These are phyloP conservation scores for Drosophila suboccidentalis DNA, from an alignment of 2,888 invertebrate genomes.

Conservation along the genomic window DNA sequence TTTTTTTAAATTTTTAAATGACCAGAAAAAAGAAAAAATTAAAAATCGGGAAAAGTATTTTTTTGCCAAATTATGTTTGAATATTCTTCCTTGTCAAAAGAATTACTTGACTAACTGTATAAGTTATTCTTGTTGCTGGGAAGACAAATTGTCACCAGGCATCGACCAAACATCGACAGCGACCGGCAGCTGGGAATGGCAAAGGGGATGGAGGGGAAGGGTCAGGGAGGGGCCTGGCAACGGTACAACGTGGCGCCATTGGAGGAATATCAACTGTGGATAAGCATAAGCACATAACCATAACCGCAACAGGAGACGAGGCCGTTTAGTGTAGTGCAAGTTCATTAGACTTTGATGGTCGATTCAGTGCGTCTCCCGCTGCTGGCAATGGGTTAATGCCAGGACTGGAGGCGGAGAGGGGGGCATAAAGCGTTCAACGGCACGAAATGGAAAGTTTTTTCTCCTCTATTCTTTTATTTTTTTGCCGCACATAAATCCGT, in stretches of 20 bases:
- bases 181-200: neutral
- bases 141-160: slow-evolving; percentile 72
- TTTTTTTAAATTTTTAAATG: neutral
- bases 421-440: slow-evolving; percentile 39
- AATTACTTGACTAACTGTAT: neutral
- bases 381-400: slow-evolving; percentile 25
- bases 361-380: slow-evolving; percentile 24
- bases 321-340: slow-evolving; percentile 36
- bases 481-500: slow-evolving; percentile 53
- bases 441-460: slow-evolving; percentile 75
- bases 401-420: neutral
- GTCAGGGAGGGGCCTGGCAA: slow-evolving; percentile 58
- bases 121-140: slow-evolving; percentile 21
- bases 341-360: slow-evolving; percentile 75
- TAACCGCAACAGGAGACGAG: slow-evolving; percentile 58
- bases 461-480: slow-evolving; percentile 3
- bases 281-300: slow-evolving; percentile 36
- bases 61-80: neutral
- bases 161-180: slow-evolving; percentile 66
- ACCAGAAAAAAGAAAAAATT: neutral
- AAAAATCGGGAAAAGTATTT: neutral
- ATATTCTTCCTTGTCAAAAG: neutral
- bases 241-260: slow-evolving; percentile 40
- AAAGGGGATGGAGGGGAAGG: neutral
- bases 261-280: slow-evolving; percentile 34